A percentile compares a stretch with the other conserved stretches of the same genome.
phyloP scores from a whole-genome alignment of 2,113 vertebrate species.

The Chaetodon auriga region DNA sequence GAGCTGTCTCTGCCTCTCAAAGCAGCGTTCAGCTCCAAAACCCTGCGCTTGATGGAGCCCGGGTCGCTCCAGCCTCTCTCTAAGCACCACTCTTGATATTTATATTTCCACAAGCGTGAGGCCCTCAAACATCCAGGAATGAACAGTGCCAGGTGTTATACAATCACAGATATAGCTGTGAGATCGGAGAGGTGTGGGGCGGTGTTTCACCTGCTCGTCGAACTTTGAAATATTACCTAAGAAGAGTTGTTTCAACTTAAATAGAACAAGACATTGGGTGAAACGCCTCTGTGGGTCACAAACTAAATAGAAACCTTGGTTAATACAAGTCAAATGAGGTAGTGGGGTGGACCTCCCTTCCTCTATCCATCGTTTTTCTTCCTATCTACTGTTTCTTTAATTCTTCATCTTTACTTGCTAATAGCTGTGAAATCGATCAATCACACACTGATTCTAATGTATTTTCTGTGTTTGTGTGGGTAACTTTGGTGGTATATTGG shows the following conservation, averaged over 20 bases:
- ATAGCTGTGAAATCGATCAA: background rate
- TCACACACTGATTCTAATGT: background rate
- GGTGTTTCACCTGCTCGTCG: conserved; percentile 45
- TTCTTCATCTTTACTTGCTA: background rate
- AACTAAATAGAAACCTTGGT: conserved; percentile 34
- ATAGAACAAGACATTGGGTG: conserved; percentile 61
- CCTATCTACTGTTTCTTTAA: background rate
- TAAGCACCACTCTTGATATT: conserved; percentile 76
- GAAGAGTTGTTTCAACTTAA: conserved; percentile 57
- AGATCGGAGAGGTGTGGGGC: conserved; percentile 56
- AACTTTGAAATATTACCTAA: conserved; percentile 72
- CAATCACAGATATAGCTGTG: conserved; percentile 63
- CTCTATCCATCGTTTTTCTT: conserved; percentile 1
- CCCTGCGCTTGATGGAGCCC: conserved; percentile 47
- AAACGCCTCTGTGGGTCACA: conserved; percentile 60
- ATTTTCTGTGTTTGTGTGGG: background rate
- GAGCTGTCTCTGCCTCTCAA: conserved; percentile 69
- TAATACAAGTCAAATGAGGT: conserved; percentile 40
- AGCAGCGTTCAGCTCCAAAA: conserved; percentile 52
- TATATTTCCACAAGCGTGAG: conserved; percentile 75
- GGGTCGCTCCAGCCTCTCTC: conserved; percentile 72
- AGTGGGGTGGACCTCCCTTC: background rate
- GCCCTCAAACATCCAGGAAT: conserved; percentile 67
- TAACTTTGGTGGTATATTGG: background rate
- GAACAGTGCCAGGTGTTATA: conserved; percentile 73